A percentile compares a stretch with the other conserved stretches of the same genome.
Evolutionary conservation across 53 echinoderm and acorn worm genomes (phyloP).

Genomic region (Glandiceps talaboti): DNA sequence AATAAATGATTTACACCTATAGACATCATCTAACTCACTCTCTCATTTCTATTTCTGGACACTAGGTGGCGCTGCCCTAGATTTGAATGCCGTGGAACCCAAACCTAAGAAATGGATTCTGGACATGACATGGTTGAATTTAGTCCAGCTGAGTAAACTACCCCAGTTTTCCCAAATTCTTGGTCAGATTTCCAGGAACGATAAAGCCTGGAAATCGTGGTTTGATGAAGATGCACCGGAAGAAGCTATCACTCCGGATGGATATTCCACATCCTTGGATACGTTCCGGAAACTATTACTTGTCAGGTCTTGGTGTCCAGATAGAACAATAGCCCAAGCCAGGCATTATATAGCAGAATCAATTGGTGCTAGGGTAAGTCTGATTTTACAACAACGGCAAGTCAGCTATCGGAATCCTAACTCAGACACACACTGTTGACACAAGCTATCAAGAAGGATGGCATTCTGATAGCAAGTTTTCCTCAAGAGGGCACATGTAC

Average conservation of each 20-base stretch:
- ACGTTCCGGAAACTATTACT: constrained; percentile 82
- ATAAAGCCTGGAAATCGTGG: constrained; percentile 97
- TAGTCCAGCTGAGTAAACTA: constrained; percentile 78
- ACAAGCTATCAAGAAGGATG: too few species aligned
- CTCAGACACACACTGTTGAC: too few species aligned
- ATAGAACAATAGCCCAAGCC: constrained; percentile 90
- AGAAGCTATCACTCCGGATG: constrained; percentile 87
- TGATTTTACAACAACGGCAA: too few species aligned
- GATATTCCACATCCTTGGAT: constrained; percentile 93
- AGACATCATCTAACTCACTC: too few species aligned
- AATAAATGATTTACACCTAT: too few species aligned
- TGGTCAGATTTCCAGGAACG: constrained; percentile 83
- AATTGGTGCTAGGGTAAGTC: constrained; percentile 72
- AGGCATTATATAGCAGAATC: constrained; percentile 95
- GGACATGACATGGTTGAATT: constrained; percentile 94
- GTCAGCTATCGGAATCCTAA: too few species aligned
- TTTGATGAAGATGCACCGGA: constrained; percentile 94
- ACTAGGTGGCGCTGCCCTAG: constrained; percentile 92
- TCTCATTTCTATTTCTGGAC: too few species aligned
- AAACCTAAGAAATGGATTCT: constrained; percentile 98
- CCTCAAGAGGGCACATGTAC: too few species aligned
- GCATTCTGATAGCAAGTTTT: too few species aligned
- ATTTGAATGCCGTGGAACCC: constrained; percentile 86
- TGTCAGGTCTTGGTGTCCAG: constrained; percentile 79
- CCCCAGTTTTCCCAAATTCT: constrained; percentile 93